Evolutionary conservation across 2,888 invertebrate genomes (phyloP), one percentile per base, ranked within the genome.

Genomic region (Iphiclides podalirius): DNA sequence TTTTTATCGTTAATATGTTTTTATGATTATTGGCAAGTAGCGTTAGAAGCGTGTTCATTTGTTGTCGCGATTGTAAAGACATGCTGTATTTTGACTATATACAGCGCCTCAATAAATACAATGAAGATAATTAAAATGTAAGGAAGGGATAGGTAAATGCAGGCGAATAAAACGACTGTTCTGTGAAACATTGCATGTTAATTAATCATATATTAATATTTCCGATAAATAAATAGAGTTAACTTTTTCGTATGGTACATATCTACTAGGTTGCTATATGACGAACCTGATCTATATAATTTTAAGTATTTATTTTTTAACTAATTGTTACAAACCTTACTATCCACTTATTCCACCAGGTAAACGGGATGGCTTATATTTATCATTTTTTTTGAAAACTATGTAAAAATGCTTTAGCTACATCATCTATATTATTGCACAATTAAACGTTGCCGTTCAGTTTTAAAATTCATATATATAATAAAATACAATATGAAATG

Each of bases 171-270:
- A 54, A 64, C 59, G 61, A 55, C 53, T 42, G 54, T 59, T 67
- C 63, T 67, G 68, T 76, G 72, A 79, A 80, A 50, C 49, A 50
- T 72, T 70, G 66, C 59, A 70, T 71, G 70, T 75, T 71, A 72
- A 75, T 75, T 11, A 31, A 31, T 72, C 78, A 74, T 72, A 51
- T 51, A 45, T 45, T 41, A 45, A 44, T 39, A 75, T 78, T 78
- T 79, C 70, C 67, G 70, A 75, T 78, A 81, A 79, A 83, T 79
- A 79, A 80, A 79, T 62, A 78, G n/a, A n/a, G 74, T 64, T 72
- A 67, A 70, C 66, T 67, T 75, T 76, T 66, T 59, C 60, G 59
- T 60, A 61, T 66, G 64, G 64, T 61, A 71, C 66, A 70, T 67
- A 31, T 31, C 11, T 11, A 73, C 72, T 76, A 77, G 70, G 69